phyloP scores from a whole-genome alignment of 2,113 vertebrate genomes.

The Halcyon senegalensis region DNA sequence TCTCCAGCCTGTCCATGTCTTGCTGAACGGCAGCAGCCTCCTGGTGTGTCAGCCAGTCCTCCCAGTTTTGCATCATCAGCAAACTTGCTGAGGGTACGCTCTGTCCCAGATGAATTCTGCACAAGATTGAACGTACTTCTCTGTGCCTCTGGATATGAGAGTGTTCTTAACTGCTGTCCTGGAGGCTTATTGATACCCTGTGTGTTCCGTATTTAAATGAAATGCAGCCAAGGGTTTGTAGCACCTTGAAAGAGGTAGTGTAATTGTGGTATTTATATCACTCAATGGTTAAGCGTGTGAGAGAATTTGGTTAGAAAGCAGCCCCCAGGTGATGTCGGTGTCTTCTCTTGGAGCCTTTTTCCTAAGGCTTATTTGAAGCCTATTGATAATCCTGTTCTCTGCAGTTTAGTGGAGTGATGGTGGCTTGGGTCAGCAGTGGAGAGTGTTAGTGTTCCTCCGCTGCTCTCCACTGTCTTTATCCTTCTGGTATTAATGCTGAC shows the following conservation, averaged over 20 bases:
- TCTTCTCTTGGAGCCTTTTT: not conserved
- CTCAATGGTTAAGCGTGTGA: not conserved
- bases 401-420: not conserved
- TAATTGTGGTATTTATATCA: not conserved
- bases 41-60: too few species aligned
- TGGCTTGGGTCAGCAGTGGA: not conserved
- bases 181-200: not conserved
- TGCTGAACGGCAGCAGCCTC: too few species aligned
- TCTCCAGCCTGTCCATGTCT: too few species aligned
- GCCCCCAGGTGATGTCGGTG: not conserved
- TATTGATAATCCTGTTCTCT: not conserved
- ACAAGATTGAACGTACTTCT: not conserved
- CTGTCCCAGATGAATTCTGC: not conserved
- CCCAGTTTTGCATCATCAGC: too few species aligned
- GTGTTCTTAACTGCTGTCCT: not conserved
- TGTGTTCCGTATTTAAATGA: not conserved
- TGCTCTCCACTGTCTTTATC: not conserved
- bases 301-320: not conserved
- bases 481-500: not conserved
- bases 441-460: not conserved
- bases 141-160: not conserved
- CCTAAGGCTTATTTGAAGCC: not conserved
- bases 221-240: not conserved
- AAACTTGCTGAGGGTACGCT: too few species aligned
- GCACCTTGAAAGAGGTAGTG: not conserved